These are phyloP conservation scores for Toxotes chatareus DNA, from an alignment of 2,113 vertebrate species.

Conservation along the genomic window DNA sequence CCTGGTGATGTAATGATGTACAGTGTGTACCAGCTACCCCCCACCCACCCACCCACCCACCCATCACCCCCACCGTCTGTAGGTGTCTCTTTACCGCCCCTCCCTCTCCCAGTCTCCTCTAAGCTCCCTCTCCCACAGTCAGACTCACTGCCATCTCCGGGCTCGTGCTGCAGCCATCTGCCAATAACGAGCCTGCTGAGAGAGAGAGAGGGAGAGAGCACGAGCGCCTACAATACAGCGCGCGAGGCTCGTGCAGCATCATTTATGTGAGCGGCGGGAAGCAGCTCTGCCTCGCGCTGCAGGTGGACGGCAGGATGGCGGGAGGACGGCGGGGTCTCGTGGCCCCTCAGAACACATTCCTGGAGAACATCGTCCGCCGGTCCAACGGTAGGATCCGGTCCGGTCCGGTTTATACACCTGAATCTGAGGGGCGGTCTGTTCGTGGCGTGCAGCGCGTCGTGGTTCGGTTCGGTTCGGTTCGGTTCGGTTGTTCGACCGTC, in stretches of 20 bases:
- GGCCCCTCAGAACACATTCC: slow-evolving; percentile 93
- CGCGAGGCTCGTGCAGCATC: slow-evolving; percentile 77
- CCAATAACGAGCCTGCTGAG: slow-evolving; percentile 25
- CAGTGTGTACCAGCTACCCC: too few relatives aligned
- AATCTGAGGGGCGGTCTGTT: neutral
- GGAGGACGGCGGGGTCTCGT: slow-evolving; percentile 92
- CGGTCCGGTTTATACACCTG: slow-evolving; percentile 65
- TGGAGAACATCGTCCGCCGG: slow-evolving; percentile 93
- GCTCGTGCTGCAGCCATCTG: slow-evolving; percentile 59
- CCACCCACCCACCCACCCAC: neutral
- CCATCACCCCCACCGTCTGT: too few relatives aligned
- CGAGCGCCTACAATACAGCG: neutral
- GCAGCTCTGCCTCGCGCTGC: slow-evolving; percentile 68
- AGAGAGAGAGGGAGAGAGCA: neutral
- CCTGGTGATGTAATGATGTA: too few relatives aligned
- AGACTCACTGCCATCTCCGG: neutral
- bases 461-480: neutral
- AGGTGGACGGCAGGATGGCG: slow-evolving; percentile 85
- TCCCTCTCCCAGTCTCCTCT: neutral
- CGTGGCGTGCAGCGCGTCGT: neutral
- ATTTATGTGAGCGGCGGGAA: slow-evolving; percentile 62
- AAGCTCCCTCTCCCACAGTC: neutral
- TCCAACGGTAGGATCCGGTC: slow-evolving; percentile 88
- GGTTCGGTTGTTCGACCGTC: neutral
- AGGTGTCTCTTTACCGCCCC: too few relatives aligned